These are phyloP conservation scores for Lepidochrysops patricia DNA, from an alignment of 2,888 invertebrate species.

Conservation along the genomic window DNA sequence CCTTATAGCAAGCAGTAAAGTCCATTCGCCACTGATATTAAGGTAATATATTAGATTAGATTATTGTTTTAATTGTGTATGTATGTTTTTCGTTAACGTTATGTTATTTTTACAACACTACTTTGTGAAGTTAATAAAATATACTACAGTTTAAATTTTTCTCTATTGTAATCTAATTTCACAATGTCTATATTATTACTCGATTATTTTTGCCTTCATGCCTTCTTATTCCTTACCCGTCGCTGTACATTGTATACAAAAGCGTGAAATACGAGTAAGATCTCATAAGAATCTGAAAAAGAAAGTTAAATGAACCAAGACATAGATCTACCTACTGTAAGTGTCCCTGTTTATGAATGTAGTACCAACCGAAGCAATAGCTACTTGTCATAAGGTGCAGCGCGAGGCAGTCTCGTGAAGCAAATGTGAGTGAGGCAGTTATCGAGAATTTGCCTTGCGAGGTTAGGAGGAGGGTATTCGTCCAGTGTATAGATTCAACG, in stretches of 20 bases:
- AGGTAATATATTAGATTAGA: not conserved
- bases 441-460: no score
- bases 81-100: not conserved
- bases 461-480: no score
- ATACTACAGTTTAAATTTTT: conserved; percentile 58
- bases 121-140: conserved; percentile 5
- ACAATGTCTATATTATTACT: not conserved
- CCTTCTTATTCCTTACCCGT: conserved; percentile 37
- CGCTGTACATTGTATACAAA: conserved; percentile 62
- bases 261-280: conserved; percentile 66
- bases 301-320: not conserved
- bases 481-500: no score
- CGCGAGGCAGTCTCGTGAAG: no score
- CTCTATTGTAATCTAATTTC: not conserved
- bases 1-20: no score
- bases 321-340: not conserved
- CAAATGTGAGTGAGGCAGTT: no score
- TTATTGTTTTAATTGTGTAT: not conserved
- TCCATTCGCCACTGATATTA: no score
- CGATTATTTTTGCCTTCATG: no score
- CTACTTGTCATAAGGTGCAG: no score
- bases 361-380: not conserved
- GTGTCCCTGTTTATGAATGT: not conserved
- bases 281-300: conserved; percentile 58
- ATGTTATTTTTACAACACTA: not conserved